phyloP scores from a whole-genome alignment of 2,888 invertebrate species.

The Scaeva pyrastri region DNA sequence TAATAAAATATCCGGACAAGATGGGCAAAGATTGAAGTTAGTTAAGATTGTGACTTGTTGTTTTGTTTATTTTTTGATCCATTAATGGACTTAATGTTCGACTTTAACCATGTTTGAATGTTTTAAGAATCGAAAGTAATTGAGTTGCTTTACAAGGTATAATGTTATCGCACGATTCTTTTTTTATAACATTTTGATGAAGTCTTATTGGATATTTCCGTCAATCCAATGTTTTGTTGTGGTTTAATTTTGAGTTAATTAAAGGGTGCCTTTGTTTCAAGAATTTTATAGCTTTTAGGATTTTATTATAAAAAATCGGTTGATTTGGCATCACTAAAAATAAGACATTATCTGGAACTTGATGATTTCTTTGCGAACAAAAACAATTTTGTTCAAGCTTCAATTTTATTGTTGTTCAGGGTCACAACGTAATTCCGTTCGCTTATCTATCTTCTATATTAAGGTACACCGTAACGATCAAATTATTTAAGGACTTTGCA shows the following conservation, averaged over 20 bases:
- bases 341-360: too few species aligned
- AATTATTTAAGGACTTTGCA: too few species aligned
- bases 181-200: background rate
- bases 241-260: background rate
- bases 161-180: slow-evolving; percentile 4
- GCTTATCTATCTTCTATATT: too few species aligned
- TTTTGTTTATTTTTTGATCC: slow-evolving; percentile 7
- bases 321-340: too few species aligned
- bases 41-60: background rate
- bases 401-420: too few species aligned
- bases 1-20: slow-evolving; percentile 3
- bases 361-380: too few species aligned
- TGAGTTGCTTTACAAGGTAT: slow-evolving; percentile 46
- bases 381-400: too few species aligned
- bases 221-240: slow-evolving; percentile 1
- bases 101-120: slow-evolving; percentile 42
- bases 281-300: background rate
- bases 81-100: slow-evolving; percentile 41
- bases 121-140: slow-evolving; percentile 21
- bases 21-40: slow-evolving; percentile 4
- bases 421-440: too few species aligned
- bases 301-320: background rate
- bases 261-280: background rate
- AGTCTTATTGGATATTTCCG: slow-evolving; percentile 7
- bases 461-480: too few species aligned